phyloP scores from a whole-genome alignment of 2,888 invertebrate genomes.

The Drosophila sordidula region DNA sequence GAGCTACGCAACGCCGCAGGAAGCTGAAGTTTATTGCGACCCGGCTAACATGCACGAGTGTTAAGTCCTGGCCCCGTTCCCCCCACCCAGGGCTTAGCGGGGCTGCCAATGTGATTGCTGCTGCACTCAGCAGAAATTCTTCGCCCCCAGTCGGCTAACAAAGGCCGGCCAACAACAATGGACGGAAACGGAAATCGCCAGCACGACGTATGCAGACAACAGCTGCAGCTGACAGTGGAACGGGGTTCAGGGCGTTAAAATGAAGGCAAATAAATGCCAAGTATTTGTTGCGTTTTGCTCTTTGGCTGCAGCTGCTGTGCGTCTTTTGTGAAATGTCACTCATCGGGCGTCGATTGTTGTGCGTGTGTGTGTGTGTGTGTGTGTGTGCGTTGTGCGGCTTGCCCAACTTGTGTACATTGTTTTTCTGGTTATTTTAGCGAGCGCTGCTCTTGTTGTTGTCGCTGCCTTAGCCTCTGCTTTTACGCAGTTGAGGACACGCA shows the following conservation, averaged over 20 bases:
- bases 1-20: constrained; percentile 1
- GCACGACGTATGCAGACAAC: constrained; percentile 40
- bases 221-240: constrained; percentile 48
- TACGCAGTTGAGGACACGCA: constrained; percentile 45
- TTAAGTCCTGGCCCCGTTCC: no score
- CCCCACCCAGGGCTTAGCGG: no score
- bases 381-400: neutral
- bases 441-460: constrained; percentile 10
- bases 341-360: constrained; percentile 22
- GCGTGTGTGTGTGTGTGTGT: neutral
- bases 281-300: constrained; percentile 67
- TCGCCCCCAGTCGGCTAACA: constrained; percentile 29
- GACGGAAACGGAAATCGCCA: constrained; percentile 61
- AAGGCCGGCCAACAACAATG: constrained; percentile 10
- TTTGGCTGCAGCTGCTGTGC: constrained; percentile 25
- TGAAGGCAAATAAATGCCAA: constrained; percentile 21
- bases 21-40: constrained; percentile 4
- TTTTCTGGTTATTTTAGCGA: constrained; percentile 3
- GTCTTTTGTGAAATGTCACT: constrained; percentile 56
- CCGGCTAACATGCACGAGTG: neutral
- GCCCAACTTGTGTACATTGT: neutral
- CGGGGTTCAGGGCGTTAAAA: neutral
- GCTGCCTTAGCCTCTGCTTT: constrained; percentile 16
- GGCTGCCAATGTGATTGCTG: neutral
- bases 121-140: constrained; percentile 18